Evolutionary conservation across 2,888 invertebrate genomes (phyloP), one percentile per base, ranked within the genome.

Genomic region (Drosophila heteroneura): DNA sequence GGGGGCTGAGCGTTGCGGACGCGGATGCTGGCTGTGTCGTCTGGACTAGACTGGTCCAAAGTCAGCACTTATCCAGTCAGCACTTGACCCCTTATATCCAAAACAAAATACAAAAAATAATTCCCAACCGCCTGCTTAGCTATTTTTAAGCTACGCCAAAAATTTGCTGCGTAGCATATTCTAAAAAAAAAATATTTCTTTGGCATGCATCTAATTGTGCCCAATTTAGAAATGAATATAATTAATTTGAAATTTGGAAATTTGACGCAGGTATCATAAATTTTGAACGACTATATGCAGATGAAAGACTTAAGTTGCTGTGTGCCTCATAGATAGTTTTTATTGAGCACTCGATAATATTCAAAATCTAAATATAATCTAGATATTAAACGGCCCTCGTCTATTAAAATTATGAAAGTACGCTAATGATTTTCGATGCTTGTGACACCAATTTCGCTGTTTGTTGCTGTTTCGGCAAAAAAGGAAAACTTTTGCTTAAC

Each of bases 111-210:
- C 22, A 26, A 26, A 26, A 22, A 26, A 74, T 71, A 65, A 37
- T n/a, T 53, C 5, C 47, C 22, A 16, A 3, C 9, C 22, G 37
- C 16, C 16, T 26, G 26, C 33, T 14, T 19, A 39, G 62, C 73
- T 84, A 87, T 73, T 84, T 84, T 70, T 84, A 64, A 87, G 56
- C 64, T 33, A 14, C 19, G 39, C 71, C 39, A 22, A 41, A 53
- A 52, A 64, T 52, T 47, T 49, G 47, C 52, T 62, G 76, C 59
- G 70, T 58, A 28, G 57, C 22, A 54, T 61, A 56, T 70, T 16
- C 19, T 1, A 52, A 37, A 26, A 60, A 44, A n/a, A 4, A 30
- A 4, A 32, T 3, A 39, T 53, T 37, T 39, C 33, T 56, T 26
- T 9, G 19, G 53, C 39, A 52, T 41, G 19, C 41, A 37, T 26